phyloP scores from a whole-genome alignment of 2,888 invertebrate species.

The Steinernema scapterisci region DNA sequence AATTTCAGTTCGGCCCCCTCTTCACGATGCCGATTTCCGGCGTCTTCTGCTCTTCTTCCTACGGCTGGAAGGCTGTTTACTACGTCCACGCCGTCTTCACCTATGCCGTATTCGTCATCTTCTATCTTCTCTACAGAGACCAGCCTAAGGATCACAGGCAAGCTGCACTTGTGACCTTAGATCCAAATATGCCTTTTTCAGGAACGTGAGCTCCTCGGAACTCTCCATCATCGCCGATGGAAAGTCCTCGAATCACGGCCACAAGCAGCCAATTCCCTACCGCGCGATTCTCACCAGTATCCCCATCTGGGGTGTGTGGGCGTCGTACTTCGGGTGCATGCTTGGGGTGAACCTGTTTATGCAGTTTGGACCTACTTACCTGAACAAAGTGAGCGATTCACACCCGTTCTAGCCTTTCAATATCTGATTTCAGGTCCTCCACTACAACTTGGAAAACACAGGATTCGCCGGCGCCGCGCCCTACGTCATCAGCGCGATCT shows the following conservation, averaged over 20 bases:
- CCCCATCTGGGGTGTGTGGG: constrained; percentile 16
- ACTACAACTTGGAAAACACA: constrained; percentile 15
- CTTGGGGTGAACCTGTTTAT: constrained; percentile 32
- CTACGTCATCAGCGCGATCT: constrained; percentile 19
- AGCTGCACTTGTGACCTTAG: background rate
- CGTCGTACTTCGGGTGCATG: constrained; percentile 29
- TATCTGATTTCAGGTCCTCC: background rate
- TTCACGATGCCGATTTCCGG: constrained; percentile 19
- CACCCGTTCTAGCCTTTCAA: too few species aligned
- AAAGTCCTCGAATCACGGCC: background rate
- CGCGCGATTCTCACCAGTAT: background rate
- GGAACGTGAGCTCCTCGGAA: background rate
- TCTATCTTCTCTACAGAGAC: constrained; percentile 16
- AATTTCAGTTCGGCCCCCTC: constrained; percentile 2
- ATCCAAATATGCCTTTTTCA: background rate
- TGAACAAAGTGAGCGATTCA: constrained; percentile 19
- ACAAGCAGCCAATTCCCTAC: background rate
- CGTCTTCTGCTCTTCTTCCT: constrained; percentile 15
- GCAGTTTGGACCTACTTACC: constrained; percentile 33
- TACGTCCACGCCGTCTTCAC: constrained; percentile 12
- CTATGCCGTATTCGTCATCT: constrained; percentile 8
- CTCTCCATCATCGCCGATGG: background rate
- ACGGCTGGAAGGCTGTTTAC: constrained; percentile 17
- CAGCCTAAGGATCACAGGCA: background rate
- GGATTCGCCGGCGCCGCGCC: constrained; percentile 14